Percentiles rank a stretch among this genome's conserved stretches.
Evolutionary conservation across 2,888 invertebrate genomes (phyloP).

Genomic region (Anodontia alba): DNA sequence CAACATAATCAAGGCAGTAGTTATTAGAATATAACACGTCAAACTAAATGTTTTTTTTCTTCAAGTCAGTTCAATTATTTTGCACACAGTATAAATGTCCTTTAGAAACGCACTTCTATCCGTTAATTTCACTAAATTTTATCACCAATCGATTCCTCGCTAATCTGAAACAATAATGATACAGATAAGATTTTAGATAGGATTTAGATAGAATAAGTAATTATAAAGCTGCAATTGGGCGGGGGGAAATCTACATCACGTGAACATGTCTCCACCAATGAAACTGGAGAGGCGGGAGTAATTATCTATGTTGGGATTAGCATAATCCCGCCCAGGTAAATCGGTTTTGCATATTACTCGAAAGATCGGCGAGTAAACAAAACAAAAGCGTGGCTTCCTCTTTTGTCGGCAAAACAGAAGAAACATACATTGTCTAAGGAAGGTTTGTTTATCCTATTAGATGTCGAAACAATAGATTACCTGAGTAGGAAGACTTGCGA

Average conservation of each 20-base stretch:
- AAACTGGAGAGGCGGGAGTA: neutral
- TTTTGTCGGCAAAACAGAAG: neutral
- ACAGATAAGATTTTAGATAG: conserved; percentile 13
- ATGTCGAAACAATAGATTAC: neutral
- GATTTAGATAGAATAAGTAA: neutral
- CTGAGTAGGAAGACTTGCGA: neutral
- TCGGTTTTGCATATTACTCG: neutral
- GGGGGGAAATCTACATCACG: neutral
- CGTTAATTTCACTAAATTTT: neutral
- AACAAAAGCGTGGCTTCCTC: conserved; percentile 3
- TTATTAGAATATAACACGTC: neutral
- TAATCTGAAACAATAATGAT: conserved; percentile 12
- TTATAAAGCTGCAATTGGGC: neutral
- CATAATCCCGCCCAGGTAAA: neutral
- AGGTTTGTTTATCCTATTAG: neutral
- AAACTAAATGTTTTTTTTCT: neutral
- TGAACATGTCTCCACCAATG: neutral
- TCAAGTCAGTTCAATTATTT: neutral
- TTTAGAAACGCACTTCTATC: neutral
- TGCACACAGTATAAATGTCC: neutral
- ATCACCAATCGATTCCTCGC: conserved; percentile 22
- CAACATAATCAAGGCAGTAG: conserved; percentile 49
- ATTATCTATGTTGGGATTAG: neutral
- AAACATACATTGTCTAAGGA: no score
- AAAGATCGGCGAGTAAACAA: neutral